Conservation (phyloP, 92 coral and sea anemone species). For the Umimayanthus kanabou region DNA sequence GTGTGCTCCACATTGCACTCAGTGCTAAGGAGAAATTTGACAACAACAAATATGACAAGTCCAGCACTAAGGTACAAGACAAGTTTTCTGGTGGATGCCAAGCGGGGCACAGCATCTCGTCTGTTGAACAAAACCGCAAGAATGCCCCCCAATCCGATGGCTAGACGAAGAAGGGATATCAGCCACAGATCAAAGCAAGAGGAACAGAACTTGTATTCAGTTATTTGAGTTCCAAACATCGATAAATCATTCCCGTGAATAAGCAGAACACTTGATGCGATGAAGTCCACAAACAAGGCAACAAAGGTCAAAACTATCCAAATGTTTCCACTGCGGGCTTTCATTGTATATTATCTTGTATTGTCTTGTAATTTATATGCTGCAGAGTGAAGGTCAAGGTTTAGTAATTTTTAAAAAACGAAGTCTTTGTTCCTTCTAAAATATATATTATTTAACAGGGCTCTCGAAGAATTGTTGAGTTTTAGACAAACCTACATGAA, state of each 20-base stretch:
- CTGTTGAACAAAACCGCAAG: constrained; percentile 62
- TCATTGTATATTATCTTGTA: background rate
- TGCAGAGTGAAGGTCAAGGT: too few species aligned
- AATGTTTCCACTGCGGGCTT: background rate
- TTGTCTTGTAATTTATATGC: background rate
- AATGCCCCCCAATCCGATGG: constrained; percentile 67
- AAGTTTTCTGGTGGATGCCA: constrained; percentile 57
- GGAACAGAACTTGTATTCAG: constrained; percentile 72
- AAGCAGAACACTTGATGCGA: constrained; percentile 58
- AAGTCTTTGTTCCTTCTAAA: too few species aligned
- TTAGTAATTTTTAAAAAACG: too few species aligned
- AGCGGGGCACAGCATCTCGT: constrained; percentile 70
- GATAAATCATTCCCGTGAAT: constrained; percentile 73
- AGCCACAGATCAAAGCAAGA: constrained; percentile 87
- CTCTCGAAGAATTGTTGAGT: too few species aligned
- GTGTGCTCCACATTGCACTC: constrained; percentile 63
- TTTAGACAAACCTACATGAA: background rate
- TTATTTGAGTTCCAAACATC: constrained; percentile 31
- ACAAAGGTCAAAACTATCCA: constrained; percentile 22
- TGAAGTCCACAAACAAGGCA: constrained; percentile 55
- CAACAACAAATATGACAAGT: constrained; percentile 62
- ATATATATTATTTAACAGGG: too few species aligned
- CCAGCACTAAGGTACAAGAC: constrained; percentile 59
- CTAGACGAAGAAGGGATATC: constrained; percentile 61
- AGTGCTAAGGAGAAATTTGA: constrained; percentile 82